Percentiles rank a stretch among this genome's conserved stretches.
Conservation (phyloP, 2,113 vertebrate species). For the Notothenia rossii region DNA sequence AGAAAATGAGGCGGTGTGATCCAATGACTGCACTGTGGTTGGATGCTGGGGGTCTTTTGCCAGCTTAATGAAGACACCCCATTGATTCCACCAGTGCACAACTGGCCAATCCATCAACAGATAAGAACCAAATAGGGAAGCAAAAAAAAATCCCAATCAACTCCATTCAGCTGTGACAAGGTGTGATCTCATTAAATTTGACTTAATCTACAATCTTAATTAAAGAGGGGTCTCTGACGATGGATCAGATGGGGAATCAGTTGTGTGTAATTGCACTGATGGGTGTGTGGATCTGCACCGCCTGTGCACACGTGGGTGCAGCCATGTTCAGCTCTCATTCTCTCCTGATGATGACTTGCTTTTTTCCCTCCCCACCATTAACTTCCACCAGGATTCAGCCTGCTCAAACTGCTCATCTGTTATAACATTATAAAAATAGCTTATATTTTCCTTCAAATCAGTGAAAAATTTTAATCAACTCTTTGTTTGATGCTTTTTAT, state of each 20-base stretch:
- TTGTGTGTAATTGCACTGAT: constrained; percentile 62
- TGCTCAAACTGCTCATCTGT: not conserved
- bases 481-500: constrained; percentile 24
- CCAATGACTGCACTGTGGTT: constrained; percentile 58
- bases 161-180: constrained; percentile 9
- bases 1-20: constrained; percentile 37
- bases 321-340: constrained; percentile 75
- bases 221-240: constrained; percentile 34
- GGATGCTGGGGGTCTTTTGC: constrained; percentile 24
- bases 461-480: not conserved
- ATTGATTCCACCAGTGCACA: constrained; percentile 27
- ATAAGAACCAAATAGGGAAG: constrained; percentile 1
- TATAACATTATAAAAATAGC: constrained; percentile 2
- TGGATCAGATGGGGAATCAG: constrained; percentile 50
- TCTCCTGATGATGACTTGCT: constrained; percentile 78
- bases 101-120: constrained; percentile 14
- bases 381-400: constrained; percentile 19
- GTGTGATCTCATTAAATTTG: constrained; percentile 6
- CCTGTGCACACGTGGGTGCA: constrained; percentile 66
- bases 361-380: constrained; percentile 53
- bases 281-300: constrained; percentile 57
- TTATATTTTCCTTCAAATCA: not conserved
- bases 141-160: not conserved
- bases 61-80: constrained; percentile 42
- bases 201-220: constrained; percentile 46